Conservation (phyloP, 2,113 vertebrate species). For the Pseudorhombus dupliciocellatus region DNA sequence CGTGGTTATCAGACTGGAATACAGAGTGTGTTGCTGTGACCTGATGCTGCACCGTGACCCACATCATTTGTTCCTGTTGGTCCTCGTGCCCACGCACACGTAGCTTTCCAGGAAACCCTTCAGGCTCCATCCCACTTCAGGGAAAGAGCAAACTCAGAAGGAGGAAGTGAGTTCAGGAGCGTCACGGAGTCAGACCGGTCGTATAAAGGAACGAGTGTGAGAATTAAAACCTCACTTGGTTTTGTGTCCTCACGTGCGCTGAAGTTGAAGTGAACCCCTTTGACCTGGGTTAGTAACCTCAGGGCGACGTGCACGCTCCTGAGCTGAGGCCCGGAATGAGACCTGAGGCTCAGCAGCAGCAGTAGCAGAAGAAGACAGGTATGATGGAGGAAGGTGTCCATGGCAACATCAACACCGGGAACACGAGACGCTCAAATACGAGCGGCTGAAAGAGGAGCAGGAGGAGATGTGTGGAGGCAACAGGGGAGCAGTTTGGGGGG, state of each 20-base stretch:
- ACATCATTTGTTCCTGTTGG: slow-evolving; percentile 12
- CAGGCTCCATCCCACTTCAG: neutral
- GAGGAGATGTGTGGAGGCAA: too few relatives aligned
- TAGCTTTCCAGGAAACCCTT: slow-evolving; percentile 54
- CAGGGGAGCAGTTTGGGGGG: too few relatives aligned
- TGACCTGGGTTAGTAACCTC: neutral
- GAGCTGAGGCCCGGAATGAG: slow-evolving; percentile 31
- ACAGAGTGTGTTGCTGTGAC: neutral
- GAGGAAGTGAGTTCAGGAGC: neutral
- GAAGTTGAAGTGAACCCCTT: neutral
- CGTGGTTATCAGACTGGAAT: too few relatives aligned
- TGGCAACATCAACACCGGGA: too few relatives aligned
- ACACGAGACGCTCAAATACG: too few relatives aligned
- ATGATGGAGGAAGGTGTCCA: too few relatives aligned
- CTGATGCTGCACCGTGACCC: slow-evolving; percentile 1
- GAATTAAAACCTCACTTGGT: neutral
- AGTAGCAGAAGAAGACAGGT: too few relatives aligned
- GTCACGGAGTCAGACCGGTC: neutral
- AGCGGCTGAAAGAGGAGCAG: too few relatives aligned
- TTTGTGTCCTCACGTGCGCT: too few relatives aligned
- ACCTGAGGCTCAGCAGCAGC: slow-evolving; percentile 26
- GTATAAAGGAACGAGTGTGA: neutral
- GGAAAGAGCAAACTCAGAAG: slow-evolving; percentile 30
- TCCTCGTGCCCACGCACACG: neutral
- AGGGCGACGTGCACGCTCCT: slow-evolving; percentile 12